A percentile compares a stretch with the other conserved stretches of the same genome.
These are phyloP conservation scores for Apistogramma diplotaenia DNA, from an alignment of 2,113 vertebrate species.

Conservation along the genomic window DNA sequence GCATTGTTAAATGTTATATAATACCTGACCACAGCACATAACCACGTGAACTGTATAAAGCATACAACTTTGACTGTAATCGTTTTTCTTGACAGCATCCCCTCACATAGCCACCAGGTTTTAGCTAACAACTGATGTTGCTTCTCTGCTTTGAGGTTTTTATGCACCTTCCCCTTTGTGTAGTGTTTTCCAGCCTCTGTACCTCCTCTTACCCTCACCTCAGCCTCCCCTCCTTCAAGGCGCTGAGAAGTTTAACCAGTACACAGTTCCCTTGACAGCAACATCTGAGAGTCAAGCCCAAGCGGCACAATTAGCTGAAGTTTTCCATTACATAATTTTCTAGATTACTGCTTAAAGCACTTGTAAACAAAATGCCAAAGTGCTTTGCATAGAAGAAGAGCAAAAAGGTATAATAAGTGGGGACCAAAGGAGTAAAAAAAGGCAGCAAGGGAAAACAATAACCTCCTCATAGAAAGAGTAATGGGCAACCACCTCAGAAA, in stretches of 20 bases:
- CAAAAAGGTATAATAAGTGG: conserved; percentile 9
- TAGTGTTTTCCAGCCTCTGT: conserved; percentile 30
- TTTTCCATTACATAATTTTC: conserved; percentile 74
- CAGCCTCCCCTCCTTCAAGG: conserved; percentile 39
- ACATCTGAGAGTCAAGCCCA: conserved; percentile 70
- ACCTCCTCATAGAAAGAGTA: conserved; percentile 4
- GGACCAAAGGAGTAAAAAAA: not conserved
- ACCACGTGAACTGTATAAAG: not conserved
- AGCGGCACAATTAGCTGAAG: conserved; percentile 74
- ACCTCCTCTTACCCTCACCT: conserved; percentile 26
- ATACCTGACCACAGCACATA: not conserved
- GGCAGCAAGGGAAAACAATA: not conserved
- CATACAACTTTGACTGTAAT: not conserved
- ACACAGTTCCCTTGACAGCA: conserved; percentile 69
- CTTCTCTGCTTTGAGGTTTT: conserved; percentile 1
- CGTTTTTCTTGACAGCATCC: not conserved
- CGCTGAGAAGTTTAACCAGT: conserved; percentile 52
- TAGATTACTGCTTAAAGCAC: conserved; percentile 54
- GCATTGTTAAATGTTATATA: not conserved
- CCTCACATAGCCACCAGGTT: not conserved
- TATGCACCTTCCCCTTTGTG: not conserved
- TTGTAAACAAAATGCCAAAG: conserved; percentile 61
- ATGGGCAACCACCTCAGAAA: conserved; percentile 26
- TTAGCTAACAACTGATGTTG: not conserved
- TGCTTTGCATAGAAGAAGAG: conserved; percentile 29